Evolutionary conservation across 2,888 invertebrate genomes (phyloP).

Genomic region (Leucozona laternaria): DNA sequence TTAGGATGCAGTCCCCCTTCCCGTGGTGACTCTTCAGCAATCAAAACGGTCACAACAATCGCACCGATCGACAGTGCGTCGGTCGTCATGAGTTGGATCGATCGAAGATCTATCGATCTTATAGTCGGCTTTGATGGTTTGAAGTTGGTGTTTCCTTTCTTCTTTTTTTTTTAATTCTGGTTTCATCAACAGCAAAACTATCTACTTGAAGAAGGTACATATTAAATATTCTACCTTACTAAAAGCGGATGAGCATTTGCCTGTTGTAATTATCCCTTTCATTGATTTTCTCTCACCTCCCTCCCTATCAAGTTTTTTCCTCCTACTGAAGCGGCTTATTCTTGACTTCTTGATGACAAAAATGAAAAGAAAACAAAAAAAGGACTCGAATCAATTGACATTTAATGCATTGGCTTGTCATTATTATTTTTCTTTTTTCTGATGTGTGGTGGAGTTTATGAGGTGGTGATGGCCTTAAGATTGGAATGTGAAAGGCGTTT

Average conservation of each 20-base stretch:
- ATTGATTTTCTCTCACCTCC: conserved; percentile 24
- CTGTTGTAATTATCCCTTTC: conserved; percentile 62
- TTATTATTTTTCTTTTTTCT: neutral
- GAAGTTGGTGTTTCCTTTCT: conserved; percentile 18
- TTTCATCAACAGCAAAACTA: neutral
- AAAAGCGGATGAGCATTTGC: conserved; percentile 34
- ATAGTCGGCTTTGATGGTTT: conserved; percentile 47
- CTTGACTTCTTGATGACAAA: conserved; percentile 22
- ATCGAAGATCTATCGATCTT: conserved; percentile 29
- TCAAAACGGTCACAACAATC: conserved; percentile 44
- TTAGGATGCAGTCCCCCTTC: conserved; percentile 4
- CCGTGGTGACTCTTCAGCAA: neutral
- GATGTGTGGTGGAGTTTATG: conserved; percentile 15
- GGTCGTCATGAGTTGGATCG: conserved; percentile 37
- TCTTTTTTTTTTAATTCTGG: neutral
- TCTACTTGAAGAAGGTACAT: neutral
- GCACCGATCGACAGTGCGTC: too few species aligned
- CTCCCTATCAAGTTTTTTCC: neutral
- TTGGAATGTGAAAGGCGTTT: conserved; percentile 66
- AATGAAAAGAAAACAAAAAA: conserved; percentile 1
- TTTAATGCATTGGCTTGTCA: conserved; percentile 47
- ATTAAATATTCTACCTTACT: neutral
- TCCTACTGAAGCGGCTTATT: conserved; percentile 21
- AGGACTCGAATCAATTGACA: conserved; percentile 47
- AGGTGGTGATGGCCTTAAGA: conserved; percentile 35